A percentile compares a stretch with the other conserved stretches of the same genome.
Conservation (phyloP, 2,113 vertebrate species). For the Ophthalmolycus amberensis region DNA sequence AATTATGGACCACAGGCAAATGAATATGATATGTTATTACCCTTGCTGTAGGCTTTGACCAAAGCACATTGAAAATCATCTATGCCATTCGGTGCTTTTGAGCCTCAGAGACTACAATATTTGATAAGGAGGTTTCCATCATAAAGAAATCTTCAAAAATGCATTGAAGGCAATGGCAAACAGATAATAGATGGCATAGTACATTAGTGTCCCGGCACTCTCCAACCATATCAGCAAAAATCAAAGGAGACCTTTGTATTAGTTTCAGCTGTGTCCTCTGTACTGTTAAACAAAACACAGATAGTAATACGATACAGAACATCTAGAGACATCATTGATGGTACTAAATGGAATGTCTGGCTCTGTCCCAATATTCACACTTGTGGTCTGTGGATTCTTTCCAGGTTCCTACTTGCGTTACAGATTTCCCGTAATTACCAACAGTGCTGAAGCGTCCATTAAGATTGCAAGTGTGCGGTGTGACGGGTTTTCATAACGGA, state of each 20-base stretch:
- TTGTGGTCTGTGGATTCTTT: conserved; percentile 43
- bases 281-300: conserved; percentile 22
- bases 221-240: conserved; percentile 34
- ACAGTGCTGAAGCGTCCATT: conserved; percentile 33
- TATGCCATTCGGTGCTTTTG: neutral
- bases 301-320: conserved; percentile 38
- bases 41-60: neutral
- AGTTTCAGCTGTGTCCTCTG: conserved; percentile 18
- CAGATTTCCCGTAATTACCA: conserved; percentile 50
- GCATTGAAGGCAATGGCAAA: neutral
- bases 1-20: neutral
- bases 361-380: conserved; percentile 42
- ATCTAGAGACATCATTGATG: conserved; percentile 33
- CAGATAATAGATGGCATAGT: conserved; percentile 2
- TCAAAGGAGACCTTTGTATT: conserved; percentile 39
- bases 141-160: neutral
- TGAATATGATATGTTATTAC: conserved; percentile 1
- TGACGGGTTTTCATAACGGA: conserved; percentile 32
- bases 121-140: neutral
- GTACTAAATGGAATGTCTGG: conserved; percentile 54
- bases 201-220: conserved; percentile 1
- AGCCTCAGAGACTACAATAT: neutral
- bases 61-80: neutral
- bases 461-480: conserved; percentile 9
- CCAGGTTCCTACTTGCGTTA: conserved; percentile 41